These are phyloP conservation scores for Aleadryas rufinucha DNA, from an alignment of 2,113 vertebrate species.

Conservation along the genomic window DNA sequence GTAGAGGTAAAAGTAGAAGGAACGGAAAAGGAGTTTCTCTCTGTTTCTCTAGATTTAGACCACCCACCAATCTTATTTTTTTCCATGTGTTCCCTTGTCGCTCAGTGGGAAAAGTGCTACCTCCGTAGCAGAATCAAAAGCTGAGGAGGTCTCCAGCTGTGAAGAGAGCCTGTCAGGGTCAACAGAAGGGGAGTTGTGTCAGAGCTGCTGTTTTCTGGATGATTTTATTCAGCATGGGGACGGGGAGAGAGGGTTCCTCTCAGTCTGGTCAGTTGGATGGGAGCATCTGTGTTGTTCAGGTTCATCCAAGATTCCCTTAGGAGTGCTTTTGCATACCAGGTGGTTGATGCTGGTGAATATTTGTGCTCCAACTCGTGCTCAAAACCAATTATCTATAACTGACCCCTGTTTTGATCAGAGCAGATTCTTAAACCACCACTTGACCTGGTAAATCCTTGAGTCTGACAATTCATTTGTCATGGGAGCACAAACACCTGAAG, in stretches of 20 bases:
- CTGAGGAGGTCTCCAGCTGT: conserved; percentile 2
- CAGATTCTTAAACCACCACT: not conserved
- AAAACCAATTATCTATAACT: not conserved
- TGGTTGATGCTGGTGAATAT: not conserved
- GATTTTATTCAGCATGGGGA: not conserved
- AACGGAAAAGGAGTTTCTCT: not conserved
- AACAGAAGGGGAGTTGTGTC: not conserved
- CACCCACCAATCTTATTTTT: not conserved
- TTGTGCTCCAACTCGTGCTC: not conserved
- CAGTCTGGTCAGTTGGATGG: not conserved
- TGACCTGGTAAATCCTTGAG: not conserved
- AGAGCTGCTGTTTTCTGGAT: not conserved
- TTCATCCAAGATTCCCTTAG: not conserved
- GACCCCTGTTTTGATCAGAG: not conserved
- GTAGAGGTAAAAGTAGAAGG: not conserved
- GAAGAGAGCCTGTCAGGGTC: not conserved
- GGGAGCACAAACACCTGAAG: not conserved
- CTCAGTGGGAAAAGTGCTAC: not conserved
- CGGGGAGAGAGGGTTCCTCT: not conserved
- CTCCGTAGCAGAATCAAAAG: not conserved
- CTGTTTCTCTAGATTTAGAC: not conserved
- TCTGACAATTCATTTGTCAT: not conserved
- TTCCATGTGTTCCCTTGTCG: not conserved
- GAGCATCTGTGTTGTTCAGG: not conserved
- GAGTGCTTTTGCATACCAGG: not conserved